Evolutionary conservation across 2,113 vertebrate species (phyloP).

Genomic region (Stegostoma tigrinum): DNA sequence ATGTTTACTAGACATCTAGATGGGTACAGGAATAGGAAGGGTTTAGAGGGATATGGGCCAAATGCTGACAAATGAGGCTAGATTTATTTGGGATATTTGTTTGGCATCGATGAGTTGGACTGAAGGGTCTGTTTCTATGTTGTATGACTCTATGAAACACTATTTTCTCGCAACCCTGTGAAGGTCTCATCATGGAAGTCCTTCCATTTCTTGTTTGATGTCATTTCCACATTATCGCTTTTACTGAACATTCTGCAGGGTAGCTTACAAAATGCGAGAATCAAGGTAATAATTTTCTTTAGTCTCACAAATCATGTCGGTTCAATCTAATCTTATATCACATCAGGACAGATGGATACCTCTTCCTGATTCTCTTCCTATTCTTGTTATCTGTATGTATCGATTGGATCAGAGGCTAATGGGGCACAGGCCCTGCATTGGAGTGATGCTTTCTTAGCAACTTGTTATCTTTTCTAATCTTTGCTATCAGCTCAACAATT

Average conservation of each 20-base stretch:
- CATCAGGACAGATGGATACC: background rate
- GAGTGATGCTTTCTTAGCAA: no score
- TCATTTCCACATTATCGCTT: background rate
- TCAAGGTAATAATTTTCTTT: background rate
- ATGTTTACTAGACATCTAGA: no score
- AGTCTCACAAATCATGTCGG: background rate
- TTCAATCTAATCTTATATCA: background rate
- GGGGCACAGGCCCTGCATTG: background rate
- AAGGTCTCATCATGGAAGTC: background rate
- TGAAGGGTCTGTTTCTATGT: no score
- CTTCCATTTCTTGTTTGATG: slow-evolving; percentile 4
- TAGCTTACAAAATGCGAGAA: background rate
- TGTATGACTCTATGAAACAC: background rate
- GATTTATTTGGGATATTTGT: no score
- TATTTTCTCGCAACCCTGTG: background rate
- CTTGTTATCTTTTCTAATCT: background rate
- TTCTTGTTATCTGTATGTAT: background rate
- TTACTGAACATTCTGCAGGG: background rate
- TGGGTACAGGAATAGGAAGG: no score
- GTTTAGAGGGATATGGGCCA: no score
- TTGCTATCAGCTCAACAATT: background rate
- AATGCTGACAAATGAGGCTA: no score
- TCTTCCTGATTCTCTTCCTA: background rate
- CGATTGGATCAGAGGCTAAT: background rate
- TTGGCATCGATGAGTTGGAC: no score